These are phyloP conservation scores for Scomberomorus guttatus DNA, from an alignment of 2,797 vertebrate genomes.

Conservation along the genomic window DNA sequence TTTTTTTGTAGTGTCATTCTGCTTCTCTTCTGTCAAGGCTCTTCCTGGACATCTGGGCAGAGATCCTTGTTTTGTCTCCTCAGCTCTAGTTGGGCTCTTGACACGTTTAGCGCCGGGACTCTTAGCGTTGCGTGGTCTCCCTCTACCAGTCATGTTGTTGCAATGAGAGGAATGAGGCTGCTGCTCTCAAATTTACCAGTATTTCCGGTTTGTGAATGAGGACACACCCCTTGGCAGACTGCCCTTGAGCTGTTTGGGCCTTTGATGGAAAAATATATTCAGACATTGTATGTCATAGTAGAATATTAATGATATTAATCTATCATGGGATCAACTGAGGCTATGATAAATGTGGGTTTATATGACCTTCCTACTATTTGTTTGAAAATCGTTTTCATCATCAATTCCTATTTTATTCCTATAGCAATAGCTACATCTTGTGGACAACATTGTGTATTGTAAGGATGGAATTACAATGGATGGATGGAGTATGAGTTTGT, in stretches of 20 bases:
- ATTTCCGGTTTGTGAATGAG: slow-evolving; percentile 9
- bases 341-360: neutral
- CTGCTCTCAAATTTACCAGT: accelerated
- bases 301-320: too few species aligned
- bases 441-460: slow-evolving; percentile 44
- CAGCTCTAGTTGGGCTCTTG: neutral
- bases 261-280: neutral
- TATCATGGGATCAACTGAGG: neutral
- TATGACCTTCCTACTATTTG: neutral
- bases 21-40: neutral
- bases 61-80: neutral
- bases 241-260: neutral
- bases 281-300: neutral
- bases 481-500: too few species aligned
- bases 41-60: neutral
- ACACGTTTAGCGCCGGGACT: neutral
- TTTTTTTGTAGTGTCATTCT: neutral
- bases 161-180: neutral
- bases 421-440: slow-evolving; percentile 60
- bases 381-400: neutral
- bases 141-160: slow-evolving; percentile 52
- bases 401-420: slow-evolving; percentile 8
- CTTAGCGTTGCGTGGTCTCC: slow-evolving; percentile 26
- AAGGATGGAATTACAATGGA: neutral
- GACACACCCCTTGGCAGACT: slow-evolving; percentile 25